Base-by-base conservation (phyloP, 2,113 vertebrate species). In the Ochotona princeps region DNA sequence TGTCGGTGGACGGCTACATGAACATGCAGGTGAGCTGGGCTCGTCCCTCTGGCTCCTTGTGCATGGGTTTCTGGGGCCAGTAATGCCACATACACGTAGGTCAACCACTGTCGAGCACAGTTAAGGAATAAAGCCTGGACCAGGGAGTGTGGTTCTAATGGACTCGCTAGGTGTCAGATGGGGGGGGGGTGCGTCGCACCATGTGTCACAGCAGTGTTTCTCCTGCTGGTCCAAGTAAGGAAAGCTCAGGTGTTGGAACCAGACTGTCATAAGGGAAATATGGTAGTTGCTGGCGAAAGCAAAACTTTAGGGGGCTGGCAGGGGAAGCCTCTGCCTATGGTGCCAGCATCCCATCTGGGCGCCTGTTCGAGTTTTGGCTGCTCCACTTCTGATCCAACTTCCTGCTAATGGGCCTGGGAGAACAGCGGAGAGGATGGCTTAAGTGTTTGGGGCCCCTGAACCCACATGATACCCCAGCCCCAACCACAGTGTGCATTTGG, bases 1-100 rank as follows among this genome's bases (percentile, higher is more conserved):
- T 99, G 8, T 99, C 99, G 8, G 99, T 99, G 74, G 99, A 99
- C 28, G 99, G 99, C 60, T 99, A 99, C 97, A 99, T 99, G 99
- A 99, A 99, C 94, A 99, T 99, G 99, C 99, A 99, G 99, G 99
- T 99, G 96, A 96, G 97, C 61, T 66, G 18, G 57, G 28, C 38
- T 44, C 38, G 38, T 3, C 6, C 38, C 38, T 44, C 38, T 44
- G 38, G 38, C 38, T 44, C 38, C 38, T 44, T 44, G 38, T 44
- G 38, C 38, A 44, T 44, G 38, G 38, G 38, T 44, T 44, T 44
- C 38, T 44, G 38, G 38, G 38, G 38, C 38, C 38, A 44, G 6
- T 44, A 44, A 44, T 44, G 38, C 38, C 38, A 44, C 38, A 44
- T 44, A 44, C 38, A 44, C 38, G 38, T 44, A 44, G 38, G 38